Conservation (phyloP, 2,113 vertebrate genomes). For the Panurus biarmicus region DNA sequence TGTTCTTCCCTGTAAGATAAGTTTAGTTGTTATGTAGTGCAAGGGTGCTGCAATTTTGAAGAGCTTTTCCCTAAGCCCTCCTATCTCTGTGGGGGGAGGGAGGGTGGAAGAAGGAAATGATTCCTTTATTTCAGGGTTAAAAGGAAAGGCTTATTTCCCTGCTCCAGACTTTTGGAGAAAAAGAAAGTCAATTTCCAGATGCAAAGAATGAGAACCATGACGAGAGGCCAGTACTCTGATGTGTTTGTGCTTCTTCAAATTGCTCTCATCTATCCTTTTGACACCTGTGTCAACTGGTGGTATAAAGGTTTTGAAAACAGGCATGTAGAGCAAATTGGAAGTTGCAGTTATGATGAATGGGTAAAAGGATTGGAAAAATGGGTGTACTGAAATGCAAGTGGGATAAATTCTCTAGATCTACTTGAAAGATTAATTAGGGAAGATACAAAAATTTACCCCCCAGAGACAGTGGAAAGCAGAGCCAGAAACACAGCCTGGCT, state of each 20-base stretch:
- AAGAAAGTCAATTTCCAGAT: not conserved
- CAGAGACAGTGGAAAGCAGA: not conserved
- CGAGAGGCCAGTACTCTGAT: not conserved
- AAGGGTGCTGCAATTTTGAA: not conserved
- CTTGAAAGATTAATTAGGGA: not conserved
- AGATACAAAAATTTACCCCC: not conserved
- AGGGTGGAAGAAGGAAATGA: not conserved
- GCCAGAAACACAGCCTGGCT: not conserved
- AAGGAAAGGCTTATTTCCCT: not conserved
- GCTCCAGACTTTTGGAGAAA: not conserved
- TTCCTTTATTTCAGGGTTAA: not conserved
- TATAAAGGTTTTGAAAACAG: not conserved
- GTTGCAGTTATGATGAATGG: not conserved
- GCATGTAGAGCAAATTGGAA: not conserved
- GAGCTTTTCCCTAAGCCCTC: not conserved
- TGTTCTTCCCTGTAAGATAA: not conserved
- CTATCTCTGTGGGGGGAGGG: not conserved
- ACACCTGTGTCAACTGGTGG: not conserved
- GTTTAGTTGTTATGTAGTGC: not conserved
- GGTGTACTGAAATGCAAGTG: not conserved
- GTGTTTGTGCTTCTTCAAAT: not conserved
- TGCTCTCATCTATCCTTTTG: not conserved
- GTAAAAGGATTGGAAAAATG: not conserved
- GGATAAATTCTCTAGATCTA: not conserved
- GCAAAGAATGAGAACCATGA: not conserved